Conservation (phyloP, 2,888 invertebrate species). For the Candidula unifasciata region DNA sequence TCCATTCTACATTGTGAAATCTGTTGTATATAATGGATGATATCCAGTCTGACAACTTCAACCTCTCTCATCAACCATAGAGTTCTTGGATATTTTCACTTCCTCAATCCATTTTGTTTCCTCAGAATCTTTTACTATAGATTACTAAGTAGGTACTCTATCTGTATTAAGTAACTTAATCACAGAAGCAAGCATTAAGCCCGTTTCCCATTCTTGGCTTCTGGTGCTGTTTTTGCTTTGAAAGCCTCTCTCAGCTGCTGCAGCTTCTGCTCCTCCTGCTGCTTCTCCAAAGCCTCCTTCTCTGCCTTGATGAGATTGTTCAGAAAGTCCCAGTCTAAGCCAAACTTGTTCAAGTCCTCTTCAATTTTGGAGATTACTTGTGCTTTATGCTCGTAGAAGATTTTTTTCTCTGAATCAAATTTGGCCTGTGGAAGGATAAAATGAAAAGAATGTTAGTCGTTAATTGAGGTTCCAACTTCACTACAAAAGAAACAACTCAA, state of each 20-base stretch:
- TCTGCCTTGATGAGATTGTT: conserved; percentile 36
- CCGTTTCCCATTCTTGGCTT: background rate
- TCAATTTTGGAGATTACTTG: conserved; percentile 81
- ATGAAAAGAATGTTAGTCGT: background rate
- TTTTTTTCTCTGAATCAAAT: conserved; percentile 85
- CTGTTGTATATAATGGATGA: too few relatives aligned
- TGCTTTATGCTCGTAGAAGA: conserved; percentile 86
- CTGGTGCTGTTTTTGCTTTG: background rate
- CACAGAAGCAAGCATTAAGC: background rate
- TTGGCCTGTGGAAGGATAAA: conserved; percentile 81
- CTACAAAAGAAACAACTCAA: background rate
- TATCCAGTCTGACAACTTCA: too few relatives aligned
- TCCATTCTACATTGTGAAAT: too few relatives aligned
- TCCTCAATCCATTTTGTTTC: too few relatives aligned
- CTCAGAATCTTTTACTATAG: too few relatives aligned
- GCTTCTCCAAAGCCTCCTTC: background rate
- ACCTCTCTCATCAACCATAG: too few relatives aligned
- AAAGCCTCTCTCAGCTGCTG: background rate
- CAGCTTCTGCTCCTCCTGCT: background rate
- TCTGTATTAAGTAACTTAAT: background rate
- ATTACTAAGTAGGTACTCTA: too few relatives aligned
- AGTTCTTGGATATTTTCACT: too few relatives aligned
- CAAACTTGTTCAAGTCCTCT: conserved; percentile 59
- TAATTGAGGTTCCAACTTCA: conserved; percentile 81
- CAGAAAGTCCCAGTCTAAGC: conserved; percentile 56